Base-by-base conservation (phyloP, 2,888 invertebrate genomes). In the Pollenia angustigena region DNA sequence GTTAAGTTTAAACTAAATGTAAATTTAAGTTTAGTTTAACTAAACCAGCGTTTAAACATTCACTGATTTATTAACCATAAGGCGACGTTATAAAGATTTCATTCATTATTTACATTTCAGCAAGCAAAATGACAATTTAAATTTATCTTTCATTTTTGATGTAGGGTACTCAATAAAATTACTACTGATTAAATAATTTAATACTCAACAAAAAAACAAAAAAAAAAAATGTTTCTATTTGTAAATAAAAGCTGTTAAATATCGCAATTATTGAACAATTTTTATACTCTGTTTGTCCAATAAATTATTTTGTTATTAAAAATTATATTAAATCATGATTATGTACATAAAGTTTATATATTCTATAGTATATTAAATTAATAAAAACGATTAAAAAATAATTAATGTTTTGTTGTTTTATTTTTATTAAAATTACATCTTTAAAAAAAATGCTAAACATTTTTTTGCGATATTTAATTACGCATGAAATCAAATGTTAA, bases 261-360 rank as follows among this genome's bases (percentile, higher is more conserved):
- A 69, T 52, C 7, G 46, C 46, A 72, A 72, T 72, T 72, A 58
- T 58, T 40, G 40, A 69, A 71, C 9, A 62, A 52, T 18, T 62
- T 62, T 64, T 46, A 64, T 68, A 68, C 66, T 68, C 66, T 68
- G 46, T 46, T 64, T 46, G 64, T 64, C 64, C 18, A 18, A 52
- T 75, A 78, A 66, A 46, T 66, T 78, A 66, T 62, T 52, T 75
- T 64, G 42, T 62, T 62, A 75, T 46, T 44, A 46, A 66, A 78
- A 12, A 48, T 14, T 32, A 14, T 46, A 50, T 75, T 44, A 14
- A 58, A 69, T 46, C 58, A 46, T 58, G 8, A 66, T 66, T 46
- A 23, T 66, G 46, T 46, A 54, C 48, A 78, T 56, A 48, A 68
- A 48, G 46, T 12, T 48, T 58, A 48, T 48, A 58, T 68, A 56